Conservation (phyloP, 1,140 invertebrate genomes). For the Asobara japonica region DNA sequence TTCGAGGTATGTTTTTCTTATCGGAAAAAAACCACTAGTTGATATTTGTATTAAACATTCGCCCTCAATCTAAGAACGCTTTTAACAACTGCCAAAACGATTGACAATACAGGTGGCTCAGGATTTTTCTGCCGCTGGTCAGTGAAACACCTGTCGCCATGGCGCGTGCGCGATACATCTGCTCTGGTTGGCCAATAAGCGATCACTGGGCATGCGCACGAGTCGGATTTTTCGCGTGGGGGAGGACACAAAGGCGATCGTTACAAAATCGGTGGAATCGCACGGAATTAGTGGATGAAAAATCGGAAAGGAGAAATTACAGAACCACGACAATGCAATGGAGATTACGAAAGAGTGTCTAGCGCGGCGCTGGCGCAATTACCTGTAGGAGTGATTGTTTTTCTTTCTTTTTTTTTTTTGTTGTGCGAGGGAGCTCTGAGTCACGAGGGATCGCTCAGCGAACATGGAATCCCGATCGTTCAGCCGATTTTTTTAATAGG, state of each 20-base stretch:
- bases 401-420: neutral
- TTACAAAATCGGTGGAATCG: neutral
- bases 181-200: neutral
- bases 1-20: too few relatives aligned
- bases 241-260: neutral
- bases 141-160: neutral
- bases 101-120: neutral
- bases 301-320: neutral
- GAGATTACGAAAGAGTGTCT: neutral
- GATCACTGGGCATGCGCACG: neutral
- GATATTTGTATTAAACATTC: too few relatives aligned
- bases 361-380: neutral
- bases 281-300: neutral
- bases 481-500: too few relatives aligned
- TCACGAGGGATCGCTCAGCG: neutral
- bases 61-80: too few relatives aligned
- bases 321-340: neutral
- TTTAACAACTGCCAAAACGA: too few relatives aligned
- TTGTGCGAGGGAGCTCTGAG: neutral
- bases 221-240: too few relatives aligned
- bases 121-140: neutral
- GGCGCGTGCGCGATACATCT: conserved; percentile 12
- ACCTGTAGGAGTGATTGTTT: neutral
- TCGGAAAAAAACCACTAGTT: too few relatives aligned
- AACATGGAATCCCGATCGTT: too few relatives aligned